phyloP scores from a whole-genome alignment of 2,888 invertebrate species.

The Nomada flava region DNA sequence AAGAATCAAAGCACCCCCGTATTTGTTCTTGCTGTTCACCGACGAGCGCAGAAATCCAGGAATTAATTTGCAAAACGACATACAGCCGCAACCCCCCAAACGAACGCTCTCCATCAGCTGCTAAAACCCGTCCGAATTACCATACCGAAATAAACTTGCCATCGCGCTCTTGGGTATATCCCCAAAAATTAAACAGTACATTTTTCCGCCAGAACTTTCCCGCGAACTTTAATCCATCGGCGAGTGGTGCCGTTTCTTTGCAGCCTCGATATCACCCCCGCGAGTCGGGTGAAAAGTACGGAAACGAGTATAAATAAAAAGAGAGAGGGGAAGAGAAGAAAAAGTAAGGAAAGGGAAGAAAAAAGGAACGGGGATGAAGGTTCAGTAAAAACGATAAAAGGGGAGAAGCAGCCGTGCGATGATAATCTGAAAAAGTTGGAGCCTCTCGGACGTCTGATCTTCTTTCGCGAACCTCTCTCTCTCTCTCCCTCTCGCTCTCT shows the following conservation, averaged over 20 bases:
- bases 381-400: constrained; percentile 23
- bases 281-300: constrained; percentile 27
- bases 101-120: constrained; percentile 6
- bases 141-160: constrained; percentile 39
- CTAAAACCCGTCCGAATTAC: constrained; percentile 24
- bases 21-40: neutral
- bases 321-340: neutral
- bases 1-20: neutral
- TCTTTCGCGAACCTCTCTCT: neutral
- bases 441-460: neutral
- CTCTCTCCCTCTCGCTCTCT: neutral
- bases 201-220: constrained; percentile 8
- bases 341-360: too few species aligned
- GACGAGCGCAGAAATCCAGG: neutral
- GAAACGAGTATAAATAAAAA: constrained; percentile 12
- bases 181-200: neutral
- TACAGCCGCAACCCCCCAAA: neutral
- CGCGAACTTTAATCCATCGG: constrained; percentile 18
- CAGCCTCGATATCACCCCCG: constrained; percentile 23
- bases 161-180: neutral
- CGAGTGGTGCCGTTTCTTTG: constrained; percentile 17
- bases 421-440: constrained; percentile 39
- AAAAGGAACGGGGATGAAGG: neutral
- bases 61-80: constrained; percentile 17
- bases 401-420: neutral